Conservation (phyloP, 2,113 vertebrate species). For the Hippopotamus amphibius region DNA sequence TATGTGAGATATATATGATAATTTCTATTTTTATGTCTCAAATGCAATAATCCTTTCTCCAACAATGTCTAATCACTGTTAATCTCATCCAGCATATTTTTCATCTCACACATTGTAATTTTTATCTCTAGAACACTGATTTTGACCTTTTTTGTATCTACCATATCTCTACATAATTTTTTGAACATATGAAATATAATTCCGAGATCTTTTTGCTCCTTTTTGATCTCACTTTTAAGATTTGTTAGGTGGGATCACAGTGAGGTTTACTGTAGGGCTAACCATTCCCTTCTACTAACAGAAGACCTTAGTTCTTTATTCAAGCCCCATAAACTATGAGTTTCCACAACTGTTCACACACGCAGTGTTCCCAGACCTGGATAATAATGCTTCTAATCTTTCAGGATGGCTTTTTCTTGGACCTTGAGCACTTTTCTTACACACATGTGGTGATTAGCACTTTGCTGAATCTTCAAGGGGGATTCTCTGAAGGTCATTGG, state of each 20-base stretch:
- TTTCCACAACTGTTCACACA: background rate
- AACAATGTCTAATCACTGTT: background rate
- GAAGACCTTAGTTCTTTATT: background rate
- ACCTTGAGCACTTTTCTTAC: background rate
- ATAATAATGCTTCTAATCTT: background rate
- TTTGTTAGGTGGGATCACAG: background rate
- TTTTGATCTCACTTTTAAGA: background rate
- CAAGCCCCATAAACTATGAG: background rate
- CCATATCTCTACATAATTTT: background rate
- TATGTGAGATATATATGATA: background rate
- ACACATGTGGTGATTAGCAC: background rate
- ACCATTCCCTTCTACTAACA: too few relatives aligned
- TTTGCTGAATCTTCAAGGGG: background rate
- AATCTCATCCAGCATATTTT: background rate
- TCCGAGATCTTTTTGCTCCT: background rate
- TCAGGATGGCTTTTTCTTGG: background rate
- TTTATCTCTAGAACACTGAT: background rate
- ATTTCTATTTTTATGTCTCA: background rate
- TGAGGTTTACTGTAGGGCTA: background rate
- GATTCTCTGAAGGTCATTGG: background rate
- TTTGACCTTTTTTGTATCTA: background rate
- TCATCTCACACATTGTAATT: background rate
- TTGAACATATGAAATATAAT: background rate
- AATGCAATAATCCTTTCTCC: background rate
- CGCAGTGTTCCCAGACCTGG: accelerated